These are phyloP conservation scores for Gastracanthus pulcherrimus DNA, from an alignment of 2,888 invertebrate species.

Conservation along the genomic window DNA sequence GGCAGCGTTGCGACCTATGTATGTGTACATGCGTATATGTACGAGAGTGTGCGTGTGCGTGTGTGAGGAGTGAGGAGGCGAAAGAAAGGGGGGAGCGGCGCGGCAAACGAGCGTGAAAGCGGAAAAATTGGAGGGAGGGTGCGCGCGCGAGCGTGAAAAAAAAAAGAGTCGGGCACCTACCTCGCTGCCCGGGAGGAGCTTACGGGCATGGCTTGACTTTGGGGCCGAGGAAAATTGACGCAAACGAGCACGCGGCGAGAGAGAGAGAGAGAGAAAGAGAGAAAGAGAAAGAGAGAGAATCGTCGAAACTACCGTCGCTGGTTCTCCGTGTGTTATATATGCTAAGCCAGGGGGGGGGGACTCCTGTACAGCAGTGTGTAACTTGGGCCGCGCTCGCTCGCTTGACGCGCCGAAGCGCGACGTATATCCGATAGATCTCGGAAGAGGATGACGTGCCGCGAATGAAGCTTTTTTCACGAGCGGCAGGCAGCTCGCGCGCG, in stretches of 20 bases:
- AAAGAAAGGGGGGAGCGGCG: neutral
- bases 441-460: conserved; percentile 59
- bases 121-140: neutral
- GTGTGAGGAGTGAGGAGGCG: no score
- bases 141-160: neutral
- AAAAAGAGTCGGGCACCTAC: neutral
- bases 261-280: neutral
- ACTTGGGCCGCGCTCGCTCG: conserved; percentile 40
- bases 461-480: conserved; percentile 53
- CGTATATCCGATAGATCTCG: conserved; percentile 61
- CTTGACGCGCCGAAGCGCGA: conserved; percentile 55
- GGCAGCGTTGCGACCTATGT: no score
- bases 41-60: no score
- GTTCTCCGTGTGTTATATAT: neutral
- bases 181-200: neutral
- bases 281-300: neutral
- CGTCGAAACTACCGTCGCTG: neutral
- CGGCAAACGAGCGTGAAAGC: neutral
- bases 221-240: conserved; percentile 11
- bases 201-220: no score
- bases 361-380: conserved; percentile 2
- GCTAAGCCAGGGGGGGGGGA: neutral
- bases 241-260: conserved; percentile 5
- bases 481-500: neutral
- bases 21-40: no score